Percentiles rank a stretch among this genome's conserved stretches.
Conservation (phyloP, 2,113 vertebrate species). For the Vulpes lagopus region DNA sequence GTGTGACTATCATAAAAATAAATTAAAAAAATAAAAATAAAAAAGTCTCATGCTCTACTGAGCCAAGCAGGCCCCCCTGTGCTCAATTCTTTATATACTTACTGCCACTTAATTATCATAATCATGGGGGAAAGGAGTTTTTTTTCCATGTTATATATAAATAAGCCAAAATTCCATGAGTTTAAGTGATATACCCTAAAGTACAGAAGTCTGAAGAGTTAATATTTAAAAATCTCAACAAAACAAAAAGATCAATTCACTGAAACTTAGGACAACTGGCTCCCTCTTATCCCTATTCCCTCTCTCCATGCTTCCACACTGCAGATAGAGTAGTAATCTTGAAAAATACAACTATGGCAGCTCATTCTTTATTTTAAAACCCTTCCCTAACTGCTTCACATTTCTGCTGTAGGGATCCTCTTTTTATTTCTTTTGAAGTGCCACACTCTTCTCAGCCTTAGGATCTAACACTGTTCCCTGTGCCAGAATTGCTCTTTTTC, state of each 20-base stretch:
- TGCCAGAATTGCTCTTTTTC: conserved; percentile 10
- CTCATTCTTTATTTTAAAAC: background rate
- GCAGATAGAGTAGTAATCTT: background rate
- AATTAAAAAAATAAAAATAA: too few relatives aligned
- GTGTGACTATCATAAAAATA: too few relatives aligned
- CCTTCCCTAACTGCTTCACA: background rate
- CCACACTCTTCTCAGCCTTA: background rate
- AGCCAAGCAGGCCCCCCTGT: background rate
- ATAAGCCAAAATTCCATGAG: background rate
- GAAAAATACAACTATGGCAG: background rate
- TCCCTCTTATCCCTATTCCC: background rate
- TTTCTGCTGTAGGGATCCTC: background rate
- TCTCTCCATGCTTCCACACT: background rate
- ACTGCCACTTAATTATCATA: background rate
- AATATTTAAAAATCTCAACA: background rate
- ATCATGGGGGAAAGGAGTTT: too few relatives aligned
- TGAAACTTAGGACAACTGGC: background rate
- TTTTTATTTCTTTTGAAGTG: background rate
- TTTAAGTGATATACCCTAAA: background rate
- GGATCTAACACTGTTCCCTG: background rate
- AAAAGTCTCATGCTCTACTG: background rate
- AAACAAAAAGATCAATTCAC: background rate
- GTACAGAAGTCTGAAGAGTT: background rate
- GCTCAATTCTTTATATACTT: background rate
- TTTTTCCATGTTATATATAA: background rate